Conservation (phyloP, 2,888 invertebrate genomes). For the Dolichomitus sp. region DNA sequence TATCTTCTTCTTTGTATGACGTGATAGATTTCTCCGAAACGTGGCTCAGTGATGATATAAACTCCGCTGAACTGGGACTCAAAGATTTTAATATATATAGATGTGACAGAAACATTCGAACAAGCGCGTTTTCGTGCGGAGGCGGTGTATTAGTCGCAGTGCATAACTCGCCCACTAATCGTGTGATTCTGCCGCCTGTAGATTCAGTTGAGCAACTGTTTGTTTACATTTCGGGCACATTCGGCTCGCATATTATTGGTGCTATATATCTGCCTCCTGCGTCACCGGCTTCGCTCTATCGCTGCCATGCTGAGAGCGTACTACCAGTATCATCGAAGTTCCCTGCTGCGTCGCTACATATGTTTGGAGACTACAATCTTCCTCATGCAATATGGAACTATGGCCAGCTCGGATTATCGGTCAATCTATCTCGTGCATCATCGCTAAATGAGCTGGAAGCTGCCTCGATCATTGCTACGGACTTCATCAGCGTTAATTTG, state of each 20-base stretch:
- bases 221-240: neutral
- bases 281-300: neutral
- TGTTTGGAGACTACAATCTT: conserved; percentile 3
- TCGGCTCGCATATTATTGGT: neutral
- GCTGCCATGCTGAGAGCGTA: neutral
- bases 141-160: neutral
- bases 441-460: neutral
- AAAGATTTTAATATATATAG: neutral
- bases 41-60: neutral
- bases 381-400: neutral
- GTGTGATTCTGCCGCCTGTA: neutral
- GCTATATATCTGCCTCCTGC: conserved; percentile 4
- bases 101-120: neutral
- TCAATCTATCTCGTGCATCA: neutral
- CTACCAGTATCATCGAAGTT: neutral
- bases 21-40: neutral
- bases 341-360: neutral
- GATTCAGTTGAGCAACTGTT: neutral
- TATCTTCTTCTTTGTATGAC: too few relatives aligned
- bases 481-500: neutral
- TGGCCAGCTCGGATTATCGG: neutral
- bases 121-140: neutral
- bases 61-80: neutral
- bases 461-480: neutral
- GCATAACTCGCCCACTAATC: neutral